Base-by-base conservation (phyloP, 2,888 invertebrate genomes). In the Oegoconia quadripuncta region DNA sequence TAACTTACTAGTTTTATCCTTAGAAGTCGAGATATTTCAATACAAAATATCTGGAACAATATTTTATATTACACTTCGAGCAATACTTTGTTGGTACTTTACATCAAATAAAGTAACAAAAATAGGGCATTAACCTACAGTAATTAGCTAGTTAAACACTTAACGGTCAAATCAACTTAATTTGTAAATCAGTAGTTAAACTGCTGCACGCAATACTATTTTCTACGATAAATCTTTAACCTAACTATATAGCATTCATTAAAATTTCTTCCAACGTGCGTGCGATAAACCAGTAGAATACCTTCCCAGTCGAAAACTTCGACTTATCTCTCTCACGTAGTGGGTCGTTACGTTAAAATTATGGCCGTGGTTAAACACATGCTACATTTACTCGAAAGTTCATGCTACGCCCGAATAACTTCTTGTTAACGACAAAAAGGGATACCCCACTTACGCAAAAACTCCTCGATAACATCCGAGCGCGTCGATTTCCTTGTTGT, bases 241-340 rank as follows among this genome's bases (percentile, higher is more conserved):
- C 61, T 64, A 78, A 74, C 70, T 73, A 74, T 64, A 52, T 60
- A 59, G 64, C 70, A 72, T 75, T 81, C 77, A 81, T 83, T 84
- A 81, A 77, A 81, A 76, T 83, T 77, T 80, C 80, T 81, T 75
- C 61, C 64, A 64, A 68, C 76, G 80, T 81, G 78, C 82, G 77
- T 80, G 73, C 76, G 82, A 84, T 86, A 84, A 83, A 76, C 70
- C 68, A 55, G 56, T 63, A 49, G 52, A 59, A 70, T 74, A 77
- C 68, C 68, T 74, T 69, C 58, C 52, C 60, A 57, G 67, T 65
- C 76, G 74, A 81, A 81, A 86, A 84, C 80, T 83, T 84, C 69
- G 69, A 82, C 77, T 86, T 86, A 86, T 86, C 86, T 84, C 71
- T 59, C 77, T 70, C 84, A 80, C 86, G 83, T 83, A 79, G 78